These are phyloP conservation scores for Melanogrammus aeglefinus DNA, from an alignment of 2,797 vertebrate species.

Conservation along the genomic window DNA sequence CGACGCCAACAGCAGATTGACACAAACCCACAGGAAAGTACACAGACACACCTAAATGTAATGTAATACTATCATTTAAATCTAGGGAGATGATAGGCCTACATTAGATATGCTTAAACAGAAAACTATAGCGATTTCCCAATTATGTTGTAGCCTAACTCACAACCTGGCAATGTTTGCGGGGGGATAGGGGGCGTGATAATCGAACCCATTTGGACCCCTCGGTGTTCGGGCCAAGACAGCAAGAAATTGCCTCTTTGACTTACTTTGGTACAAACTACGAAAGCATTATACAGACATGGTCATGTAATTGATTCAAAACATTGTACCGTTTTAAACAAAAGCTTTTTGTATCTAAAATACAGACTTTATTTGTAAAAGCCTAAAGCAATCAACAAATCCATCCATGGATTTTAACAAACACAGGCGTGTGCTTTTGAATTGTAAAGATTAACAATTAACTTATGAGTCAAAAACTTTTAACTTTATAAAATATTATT, in stretches of 20 bases:
- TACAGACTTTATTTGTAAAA: not conserved
- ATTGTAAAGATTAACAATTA: not conserved
- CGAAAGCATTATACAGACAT: not conserved
- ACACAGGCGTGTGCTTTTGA: not conserved
- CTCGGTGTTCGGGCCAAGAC: not conserved
- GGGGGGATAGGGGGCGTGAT: not conserved
- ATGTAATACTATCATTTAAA: not conserved
- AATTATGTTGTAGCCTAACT: not conserved
- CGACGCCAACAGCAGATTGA: too few relatives aligned
- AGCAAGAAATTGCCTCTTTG: not conserved
- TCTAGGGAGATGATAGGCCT: too few relatives aligned
- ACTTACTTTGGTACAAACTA: not conserved
- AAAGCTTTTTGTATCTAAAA: not conserved
- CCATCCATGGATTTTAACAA: not conserved
- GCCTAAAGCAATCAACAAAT: not conserved
- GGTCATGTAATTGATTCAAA: not conserved
- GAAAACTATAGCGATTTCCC: too few relatives aligned
- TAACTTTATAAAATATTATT: conserved; percentile 2
- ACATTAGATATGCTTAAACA: too few relatives aligned
- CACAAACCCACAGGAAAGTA: not conserved
- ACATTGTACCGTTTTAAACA: not conserved
- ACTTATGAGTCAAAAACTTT: not conserved
- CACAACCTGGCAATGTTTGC: not conserved
- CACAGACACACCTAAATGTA: not conserved
- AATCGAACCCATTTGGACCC: not conserved